Base-by-base conservation (phyloP, 2,113 vertebrate species). In the Blennius ocellaris region DNA sequence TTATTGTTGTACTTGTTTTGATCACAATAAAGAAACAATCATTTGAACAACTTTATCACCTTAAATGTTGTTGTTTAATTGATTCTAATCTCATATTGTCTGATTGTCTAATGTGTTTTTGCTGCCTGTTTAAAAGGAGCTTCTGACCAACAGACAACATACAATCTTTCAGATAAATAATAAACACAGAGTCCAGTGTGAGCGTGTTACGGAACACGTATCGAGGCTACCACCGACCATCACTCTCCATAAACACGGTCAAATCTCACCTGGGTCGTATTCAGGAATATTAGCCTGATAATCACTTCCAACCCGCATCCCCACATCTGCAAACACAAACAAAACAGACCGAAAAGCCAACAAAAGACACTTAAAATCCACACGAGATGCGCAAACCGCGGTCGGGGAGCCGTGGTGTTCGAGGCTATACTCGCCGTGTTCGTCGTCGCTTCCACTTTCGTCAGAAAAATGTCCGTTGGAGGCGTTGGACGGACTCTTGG, bases 251-350 rank as follows among this genome's bases (percentile, higher is more conserved):
- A 56, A 30, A 10, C 41, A 62, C 37, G 61, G 43, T 1, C 5
- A 30, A 49, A 55, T 14, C 85, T 84, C 88, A 97, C 97, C 97
- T 80, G 96, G 96, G 74, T 98, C 97, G 76, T 94, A 96, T 69
- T 99, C 97, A 1, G 97, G 97, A 72, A 99, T 97, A 83, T 87
- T 94, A 65, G 97, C 97, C 92, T 98, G 97, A 69, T 96, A 98
- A 82, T 99, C 97, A 0, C 95, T 93, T 86, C 97, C 97, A 81
- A 98, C 97, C 88, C 97, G 95, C 97, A 99, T 98, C 72, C 97
- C 97, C 69, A 99, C 96, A 96, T 99, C 97, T 99, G 94, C 49
- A 4, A 94, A 90, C n/a, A n/a, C n/a, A n/a, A n/a, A n/a, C n/a
- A 82, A 74, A 53, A 86, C 72, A n/a, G n/a, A n/a, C n/a, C n/a